Conservation (phyloP, 2,797 vertebrate species). For the Sitta carolinensis region DNA sequence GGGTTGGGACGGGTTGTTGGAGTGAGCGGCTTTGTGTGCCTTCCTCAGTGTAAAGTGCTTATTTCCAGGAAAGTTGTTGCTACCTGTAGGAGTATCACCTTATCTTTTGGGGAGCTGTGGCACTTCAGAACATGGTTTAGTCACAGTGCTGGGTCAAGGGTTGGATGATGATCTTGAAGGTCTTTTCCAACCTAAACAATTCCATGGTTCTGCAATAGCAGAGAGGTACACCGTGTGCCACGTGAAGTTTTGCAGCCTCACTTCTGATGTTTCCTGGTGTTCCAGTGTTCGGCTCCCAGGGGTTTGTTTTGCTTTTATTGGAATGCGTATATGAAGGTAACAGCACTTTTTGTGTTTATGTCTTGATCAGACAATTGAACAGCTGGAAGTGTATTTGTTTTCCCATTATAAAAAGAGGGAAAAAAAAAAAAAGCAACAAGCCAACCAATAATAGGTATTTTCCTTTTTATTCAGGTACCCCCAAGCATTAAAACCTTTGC, state of each 20-base stretch:
- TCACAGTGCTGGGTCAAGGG: not conserved
- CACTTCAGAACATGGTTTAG: not conserved
- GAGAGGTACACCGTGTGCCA: fast-evolving
- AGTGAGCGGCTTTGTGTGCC: not conserved
- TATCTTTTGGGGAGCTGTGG: fast-evolving
- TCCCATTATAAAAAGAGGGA: not conserved
- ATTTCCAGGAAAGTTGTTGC: not conserved
- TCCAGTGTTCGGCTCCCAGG: not conserved
- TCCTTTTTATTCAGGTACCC: not conserved
- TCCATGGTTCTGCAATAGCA: fast-evolving
- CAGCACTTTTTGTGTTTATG: not conserved
- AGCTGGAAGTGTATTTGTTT: not conserved
- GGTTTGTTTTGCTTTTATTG: not conserved
- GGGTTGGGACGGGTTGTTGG: fast-evolving
- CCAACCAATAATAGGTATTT: not conserved
- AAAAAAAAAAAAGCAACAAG: not conserved
- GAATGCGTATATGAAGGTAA: not conserved
- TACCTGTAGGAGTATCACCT: not conserved
- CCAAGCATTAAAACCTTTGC: not conserved
- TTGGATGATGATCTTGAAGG: not conserved
- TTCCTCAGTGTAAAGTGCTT: not conserved
- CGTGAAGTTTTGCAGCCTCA: fast-evolving
- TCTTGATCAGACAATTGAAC: not conserved
- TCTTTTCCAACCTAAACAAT: not conserved
- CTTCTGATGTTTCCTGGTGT: fast-evolving